phyloP scores from a whole-genome alignment of 2,113 vertebrate genomes.

The Zootoca vivipara region DNA sequence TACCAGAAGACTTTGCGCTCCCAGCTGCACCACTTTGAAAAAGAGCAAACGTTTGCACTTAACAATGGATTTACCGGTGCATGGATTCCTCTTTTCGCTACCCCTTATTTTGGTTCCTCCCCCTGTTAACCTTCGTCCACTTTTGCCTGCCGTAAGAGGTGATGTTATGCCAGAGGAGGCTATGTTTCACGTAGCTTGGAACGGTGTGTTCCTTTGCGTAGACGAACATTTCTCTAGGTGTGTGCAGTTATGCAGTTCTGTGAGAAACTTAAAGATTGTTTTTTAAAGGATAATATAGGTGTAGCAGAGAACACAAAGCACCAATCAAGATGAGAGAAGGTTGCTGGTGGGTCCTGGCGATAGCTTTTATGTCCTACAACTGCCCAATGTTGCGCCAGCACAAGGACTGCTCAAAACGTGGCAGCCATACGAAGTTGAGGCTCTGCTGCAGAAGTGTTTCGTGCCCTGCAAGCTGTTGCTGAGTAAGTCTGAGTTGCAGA shows the following conservation, averaged over 20 bases:
- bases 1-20: not conserved
- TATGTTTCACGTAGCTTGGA: not conserved
- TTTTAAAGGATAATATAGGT: not conserved
- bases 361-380: not conserved
- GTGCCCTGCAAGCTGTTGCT: not conserved
- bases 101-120: not conserved
- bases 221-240: not conserved
- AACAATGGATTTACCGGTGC: not conserved
- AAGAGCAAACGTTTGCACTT: constrained; percentile 10
- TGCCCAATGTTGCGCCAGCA: not conserved
- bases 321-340: not conserved
- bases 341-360: not conserved
- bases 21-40: not conserved
- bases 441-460: not conserved
- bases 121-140: not conserved
- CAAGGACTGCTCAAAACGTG: not conserved
- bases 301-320: not conserved
- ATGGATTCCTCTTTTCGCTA: not conserved
- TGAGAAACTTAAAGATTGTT: not conserved
- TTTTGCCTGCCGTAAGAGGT: not conserved
- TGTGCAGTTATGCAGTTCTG: not conserved
- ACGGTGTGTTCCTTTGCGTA: not conserved
- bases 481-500: not conserved
- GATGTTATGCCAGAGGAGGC: not conserved
- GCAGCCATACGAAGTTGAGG: not conserved